Evolutionary conservation across 2,888 invertebrate genomes (phyloP).

Genomic region (Odiellus spinosus): DNA sequence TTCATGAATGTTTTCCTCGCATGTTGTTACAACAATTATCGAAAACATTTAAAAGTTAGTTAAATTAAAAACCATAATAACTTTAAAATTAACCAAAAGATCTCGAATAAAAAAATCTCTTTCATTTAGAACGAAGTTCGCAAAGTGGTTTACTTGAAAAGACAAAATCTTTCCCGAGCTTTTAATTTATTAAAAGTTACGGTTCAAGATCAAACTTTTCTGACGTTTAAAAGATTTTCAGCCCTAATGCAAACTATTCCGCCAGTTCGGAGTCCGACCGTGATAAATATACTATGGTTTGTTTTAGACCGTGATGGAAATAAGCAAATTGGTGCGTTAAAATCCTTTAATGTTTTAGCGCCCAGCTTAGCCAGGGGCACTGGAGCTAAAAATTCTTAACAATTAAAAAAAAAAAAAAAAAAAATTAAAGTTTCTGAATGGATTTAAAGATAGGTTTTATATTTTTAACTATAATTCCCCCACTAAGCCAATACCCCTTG

Average conservation of each 20-base stretch:
- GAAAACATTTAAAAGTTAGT: slow-evolving; percentile 31
- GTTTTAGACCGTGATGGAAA: slow-evolving; percentile 30
- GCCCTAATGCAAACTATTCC: slow-evolving; percentile 27
- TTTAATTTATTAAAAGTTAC: slow-evolving; percentile 27
- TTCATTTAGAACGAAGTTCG: slow-evolving; percentile 18
- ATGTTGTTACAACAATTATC: slow-evolving; percentile 35
- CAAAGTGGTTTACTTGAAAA: slow-evolving; percentile 26
- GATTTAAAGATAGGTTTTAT: too few species aligned
- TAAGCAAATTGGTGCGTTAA: slow-evolving; percentile 22
- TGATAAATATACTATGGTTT: slow-evolving; percentile 29
- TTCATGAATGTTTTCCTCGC: slow-evolving; percentile 36
- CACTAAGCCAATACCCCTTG: too few species aligned
- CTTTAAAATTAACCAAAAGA: slow-evolving; percentile 17
- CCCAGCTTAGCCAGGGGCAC: too few species aligned
- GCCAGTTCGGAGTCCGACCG: slow-evolving; percentile 21
- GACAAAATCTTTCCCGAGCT: slow-evolving; percentile 29
- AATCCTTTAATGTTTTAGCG: too few species aligned
- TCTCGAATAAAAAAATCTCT: background rate
- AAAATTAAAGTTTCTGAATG: too few species aligned
- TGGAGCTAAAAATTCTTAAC: too few species aligned
- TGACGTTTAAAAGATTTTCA: slow-evolving; percentile 26
- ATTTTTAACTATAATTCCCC: too few species aligned
- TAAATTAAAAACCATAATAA: too few species aligned
- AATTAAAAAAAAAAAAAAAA: too few species aligned
- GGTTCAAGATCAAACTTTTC: slow-evolving; percentile 18